Conservation (phyloP, 2,113 vertebrate species). For the Protobothrops mucrosquamatus region DNA sequence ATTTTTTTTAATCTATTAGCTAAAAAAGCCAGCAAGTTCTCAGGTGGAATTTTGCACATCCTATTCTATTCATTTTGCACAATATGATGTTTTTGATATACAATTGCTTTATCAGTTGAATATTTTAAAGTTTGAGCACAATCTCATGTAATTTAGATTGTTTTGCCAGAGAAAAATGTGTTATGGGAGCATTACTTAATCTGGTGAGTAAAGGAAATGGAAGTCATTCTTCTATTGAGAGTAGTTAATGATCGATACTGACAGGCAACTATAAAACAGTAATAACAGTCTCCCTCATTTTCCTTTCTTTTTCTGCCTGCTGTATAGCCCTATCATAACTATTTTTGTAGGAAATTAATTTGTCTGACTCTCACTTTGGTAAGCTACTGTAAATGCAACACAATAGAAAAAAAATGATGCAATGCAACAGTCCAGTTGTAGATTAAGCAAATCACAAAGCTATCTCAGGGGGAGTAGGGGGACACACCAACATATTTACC, state of each 20-base stretch:
- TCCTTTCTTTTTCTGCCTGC: constrained; percentile 31
- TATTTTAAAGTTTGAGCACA: constrained; percentile 35
- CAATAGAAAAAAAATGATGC: constrained; percentile 11
- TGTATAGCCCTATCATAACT: constrained; percentile 41
- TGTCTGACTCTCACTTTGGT: constrained; percentile 45
- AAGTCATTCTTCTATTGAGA: constrained; percentile 51
- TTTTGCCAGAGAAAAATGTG: constrained; percentile 52
- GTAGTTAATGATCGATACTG: constrained; percentile 57
- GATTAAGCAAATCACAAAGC: not conserved
- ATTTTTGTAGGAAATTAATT: constrained; percentile 56
- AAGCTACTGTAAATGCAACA: constrained; percentile 47
- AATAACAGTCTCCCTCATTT: constrained; percentile 42
- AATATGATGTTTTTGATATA: constrained; percentile 2
- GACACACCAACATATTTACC: not conserved
- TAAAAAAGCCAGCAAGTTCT: not conserved
- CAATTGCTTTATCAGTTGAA: constrained; percentile 20
- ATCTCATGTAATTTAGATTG: constrained; percentile 20
- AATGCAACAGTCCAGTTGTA: not conserved
- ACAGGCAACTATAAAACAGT: constrained; percentile 56
- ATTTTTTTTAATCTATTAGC: not conserved
- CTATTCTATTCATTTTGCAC: not conserved
- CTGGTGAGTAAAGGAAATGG: constrained; percentile 50
- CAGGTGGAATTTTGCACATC: not conserved
- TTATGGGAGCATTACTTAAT: constrained; percentile 39
- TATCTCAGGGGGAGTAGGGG: not conserved